Evolutionary conservation across 2,113 vertebrate species (phyloP).

Genomic region (Cochlearius cochlearius): DNA sequence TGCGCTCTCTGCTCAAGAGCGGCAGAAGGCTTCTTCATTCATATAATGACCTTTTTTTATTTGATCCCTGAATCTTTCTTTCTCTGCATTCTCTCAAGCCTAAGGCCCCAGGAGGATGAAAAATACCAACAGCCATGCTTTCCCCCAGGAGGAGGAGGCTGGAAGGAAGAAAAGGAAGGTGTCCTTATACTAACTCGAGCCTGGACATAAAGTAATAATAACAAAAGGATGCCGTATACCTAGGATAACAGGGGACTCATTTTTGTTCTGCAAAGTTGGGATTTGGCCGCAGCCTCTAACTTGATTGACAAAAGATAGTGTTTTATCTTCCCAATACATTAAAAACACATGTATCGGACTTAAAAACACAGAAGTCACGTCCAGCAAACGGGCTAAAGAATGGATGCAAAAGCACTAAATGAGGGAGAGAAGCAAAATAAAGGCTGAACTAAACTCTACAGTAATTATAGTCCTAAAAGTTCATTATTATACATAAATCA

Average conservation of each 20-base stretch:
- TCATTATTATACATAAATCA: background rate
- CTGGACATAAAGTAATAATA: background rate
- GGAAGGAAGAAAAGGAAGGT: background rate
- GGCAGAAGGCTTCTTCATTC: background rate
- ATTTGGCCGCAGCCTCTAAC: background rate
- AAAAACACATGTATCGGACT: background rate
- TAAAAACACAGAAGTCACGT: background rate
- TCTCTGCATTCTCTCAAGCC: background rate
- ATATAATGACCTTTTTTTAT: background rate
- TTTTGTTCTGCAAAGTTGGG: background rate
- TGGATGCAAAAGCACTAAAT: background rate
- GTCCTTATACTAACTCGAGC: background rate
- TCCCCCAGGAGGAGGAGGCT: background rate
- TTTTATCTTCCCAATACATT: background rate
- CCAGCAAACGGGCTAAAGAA: background rate
- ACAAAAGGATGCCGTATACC: background rate
- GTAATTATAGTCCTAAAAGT: background rate
- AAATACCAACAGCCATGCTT: background rate
- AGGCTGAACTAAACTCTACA: background rate
- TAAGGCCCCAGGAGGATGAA: background rate
- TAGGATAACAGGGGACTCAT: background rate
- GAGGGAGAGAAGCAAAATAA: background rate
- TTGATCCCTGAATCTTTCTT: background rate
- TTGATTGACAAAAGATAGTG: background rate
- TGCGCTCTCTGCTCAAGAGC: background rate